A percentile compares a stretch with the other conserved stretches of the same genome.
Evolutionary conservation across 1,140 invertebrate genomes (phyloP).

Genomic region (Aphis craccivora): DNA sequence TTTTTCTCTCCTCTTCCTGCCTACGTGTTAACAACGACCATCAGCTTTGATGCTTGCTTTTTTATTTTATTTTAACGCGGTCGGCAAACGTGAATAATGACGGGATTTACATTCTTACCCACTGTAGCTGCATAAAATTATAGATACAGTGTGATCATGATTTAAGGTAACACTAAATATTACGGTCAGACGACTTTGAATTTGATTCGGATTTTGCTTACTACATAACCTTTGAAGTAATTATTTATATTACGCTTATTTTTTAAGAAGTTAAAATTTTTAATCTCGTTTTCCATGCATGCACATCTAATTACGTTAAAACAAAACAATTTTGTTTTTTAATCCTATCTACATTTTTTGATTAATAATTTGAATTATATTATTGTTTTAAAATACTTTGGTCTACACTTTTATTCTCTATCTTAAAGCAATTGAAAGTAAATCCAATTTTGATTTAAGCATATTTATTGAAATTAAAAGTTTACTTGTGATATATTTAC

Average conservation of each 20-base stretch:
- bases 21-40: conserved; percentile 28
- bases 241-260: neutral
- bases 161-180: neutral
- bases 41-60: conserved; percentile 31
- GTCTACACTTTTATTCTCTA: too few species aligned
- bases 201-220: neutral
- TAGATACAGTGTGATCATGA: neutral
- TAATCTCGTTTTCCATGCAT: too few species aligned
- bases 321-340: too few species aligned
- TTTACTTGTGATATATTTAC: too few species aligned
- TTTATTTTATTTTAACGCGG: conserved; percentile 27
- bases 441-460: too few species aligned
- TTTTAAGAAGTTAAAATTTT: neutral
- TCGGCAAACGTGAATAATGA: conserved; percentile 23
- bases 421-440: too few species aligned
- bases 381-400: too few species aligned
- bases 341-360: too few species aligned
- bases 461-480: too few species aligned
- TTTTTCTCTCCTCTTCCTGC: neutral
- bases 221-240: neutral
- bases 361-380: too few species aligned
- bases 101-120: conserved; percentile 23
- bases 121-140: neutral
- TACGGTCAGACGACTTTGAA: neutral
- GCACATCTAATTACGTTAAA: too few species aligned